Evolutionary conservation across 2,888 invertebrate species (phyloP), one percentile per base, ranked within the genome.

Genomic region (Horisme vitalbata): DNA sequence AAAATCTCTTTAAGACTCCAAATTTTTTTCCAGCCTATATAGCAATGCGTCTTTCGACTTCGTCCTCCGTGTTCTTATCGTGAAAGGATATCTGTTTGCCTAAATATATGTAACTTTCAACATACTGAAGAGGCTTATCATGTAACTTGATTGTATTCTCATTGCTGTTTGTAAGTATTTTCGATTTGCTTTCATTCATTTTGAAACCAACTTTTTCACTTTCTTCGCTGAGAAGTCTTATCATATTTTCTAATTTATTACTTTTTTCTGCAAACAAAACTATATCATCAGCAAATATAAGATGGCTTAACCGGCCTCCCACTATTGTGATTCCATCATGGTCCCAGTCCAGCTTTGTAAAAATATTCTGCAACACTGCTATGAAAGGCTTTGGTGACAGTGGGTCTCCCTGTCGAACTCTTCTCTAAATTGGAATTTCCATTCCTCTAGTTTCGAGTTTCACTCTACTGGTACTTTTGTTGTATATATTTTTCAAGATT

Each of bases 151-250:
- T n/a, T 2, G 3, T n/a, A 23, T 23, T 23, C n/a, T 23, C 8
- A n/a, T 8, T 23, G n/a, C 23, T 23, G 2, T 23, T 23, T 0
- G 23, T 23, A 6, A 23, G 6, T 23, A 23, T 23, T 21, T 36
- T 44, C n/a, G 36, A 31, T 44, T 44, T 44, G 14, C 15, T 11
- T 12, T 28, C n/a, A 13, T 43, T 43, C 28, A 43, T 28, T 34
- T 43, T 35, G 14, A 34, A 34, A 0, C 41, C 34, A 3, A 34
- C 21, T 43, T 43, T 34, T 28, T 35, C 34, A 8, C 34, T 35
- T 34, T 34, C 41, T 21, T 10, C 12, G 13, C 10, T 12, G 13
- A 43, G 23, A 1, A 15, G 4, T 11, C 3, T 23, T 34, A 43
- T 43, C 34, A 43, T 43, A 20, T 28, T 14, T 21, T 43, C 28